Conservation (phyloP, 1,140 invertebrate species). For the Delia radicum region DNA sequence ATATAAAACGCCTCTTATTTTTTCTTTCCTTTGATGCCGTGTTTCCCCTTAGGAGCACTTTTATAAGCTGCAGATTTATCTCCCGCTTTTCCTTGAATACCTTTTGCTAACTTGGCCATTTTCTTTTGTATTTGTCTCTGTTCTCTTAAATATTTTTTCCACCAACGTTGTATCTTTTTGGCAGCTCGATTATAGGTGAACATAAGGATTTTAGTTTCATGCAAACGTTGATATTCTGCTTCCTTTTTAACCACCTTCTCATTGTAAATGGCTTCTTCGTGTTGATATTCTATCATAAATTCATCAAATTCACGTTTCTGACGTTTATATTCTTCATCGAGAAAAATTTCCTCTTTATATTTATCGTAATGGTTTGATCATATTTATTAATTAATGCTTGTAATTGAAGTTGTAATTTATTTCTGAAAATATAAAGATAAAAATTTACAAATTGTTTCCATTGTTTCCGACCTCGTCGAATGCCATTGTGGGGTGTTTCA, state of each 20-base stretch:
- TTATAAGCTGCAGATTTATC: no score
- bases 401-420: conserved; percentile 28
- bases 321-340: conserved; percentile 25
- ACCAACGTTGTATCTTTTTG: conserved; percentile 27
- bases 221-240: conserved; percentile 2
- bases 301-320: conserved; percentile 28
- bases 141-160: neutral
- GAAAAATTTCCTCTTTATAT: conserved; percentile 28
- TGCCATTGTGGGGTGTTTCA: no score
- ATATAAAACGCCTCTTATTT: no score
- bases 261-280: conserved; percentile 25
- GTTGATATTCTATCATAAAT: conserved; percentile 25
- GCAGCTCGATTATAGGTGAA: conserved; percentile 30
- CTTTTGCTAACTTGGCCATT: neutral
- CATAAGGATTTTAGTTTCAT: conserved; percentile 25
- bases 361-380: conserved; percentile 29
- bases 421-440: no score
- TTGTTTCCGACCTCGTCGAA: no score
- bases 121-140: neutral
- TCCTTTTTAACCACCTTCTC: conserved; percentile 2
- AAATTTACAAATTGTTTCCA: no score
- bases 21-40: no score
- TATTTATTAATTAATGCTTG: conserved; percentile 27
- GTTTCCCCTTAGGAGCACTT: no score
- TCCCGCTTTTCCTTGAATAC: no score